Base-by-base conservation (phyloP, 2,797 vertebrate species). In the Trachurus trachurus region DNA sequence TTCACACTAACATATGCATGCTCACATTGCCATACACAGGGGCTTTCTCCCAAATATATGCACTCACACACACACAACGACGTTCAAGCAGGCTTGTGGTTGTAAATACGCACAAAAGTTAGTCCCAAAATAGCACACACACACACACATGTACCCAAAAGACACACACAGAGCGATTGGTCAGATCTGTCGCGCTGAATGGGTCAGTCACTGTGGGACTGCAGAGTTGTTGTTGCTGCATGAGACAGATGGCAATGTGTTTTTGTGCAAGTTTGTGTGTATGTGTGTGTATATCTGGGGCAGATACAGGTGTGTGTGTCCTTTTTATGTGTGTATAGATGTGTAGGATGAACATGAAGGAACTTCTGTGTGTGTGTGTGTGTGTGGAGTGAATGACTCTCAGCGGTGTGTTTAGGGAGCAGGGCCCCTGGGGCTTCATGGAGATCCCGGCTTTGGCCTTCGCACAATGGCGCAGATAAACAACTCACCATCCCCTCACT, bases 381-480 rank as follows among this genome's bases (percentile, higher is more conserved):
- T 58, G 75, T 42, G 59, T 26, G 53, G 64, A 29, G 31, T 69
- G 82, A 81, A 83, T 79, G 78, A 67, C 60, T 90, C 89, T 81
- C 90, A 70, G 80, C 1, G 80, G 86, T 84, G 87, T 82, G 84
- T 83, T 90, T 89, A 91, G 57, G 84, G 78, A 82, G 78, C 80
- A 54, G 85, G 86, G 81, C 86, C 88, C 86, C 52, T 15, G 63
- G 83, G 87, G 79, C 76, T 84, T 74, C 70, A 62, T 29, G 76
- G 89, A 85, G 81, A 87, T 84, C 75, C 84, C 2, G 70, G 83
- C 50, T 64, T 72, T 78, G 22, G 82, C 82, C 8, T 59, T 64
- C 52, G 39, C 84, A 91, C 89, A 87, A 84, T 82, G 72, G 76
- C 71, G 52, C 84, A 83, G 85, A 89, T 87, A 91, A 93, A 93